Evolutionary conservation across 2,888 invertebrate species (phyloP).

Genomic region (Argynnis bischoffii): DNA sequence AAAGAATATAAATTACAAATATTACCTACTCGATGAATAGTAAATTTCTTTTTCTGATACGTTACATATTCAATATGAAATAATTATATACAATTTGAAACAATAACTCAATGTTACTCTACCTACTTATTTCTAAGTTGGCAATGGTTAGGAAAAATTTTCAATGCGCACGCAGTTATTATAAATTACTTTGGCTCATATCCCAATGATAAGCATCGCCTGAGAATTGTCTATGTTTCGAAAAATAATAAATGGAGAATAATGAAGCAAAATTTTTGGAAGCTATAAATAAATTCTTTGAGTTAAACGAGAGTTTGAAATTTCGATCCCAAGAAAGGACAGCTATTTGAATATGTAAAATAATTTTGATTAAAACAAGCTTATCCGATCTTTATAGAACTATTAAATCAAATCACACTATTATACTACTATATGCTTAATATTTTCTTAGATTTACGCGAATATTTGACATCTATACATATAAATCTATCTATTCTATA

Average conservation of each 20-base stretch:
- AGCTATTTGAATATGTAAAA: too few species aligned
- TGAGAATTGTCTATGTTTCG: constrained; percentile 24
- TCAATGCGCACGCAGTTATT: constrained; percentile 35
- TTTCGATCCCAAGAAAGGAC: too few species aligned
- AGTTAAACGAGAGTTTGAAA: not conserved
- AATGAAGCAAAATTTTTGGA: not conserved
- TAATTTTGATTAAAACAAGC: too few species aligned
- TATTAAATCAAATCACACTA: too few species aligned
- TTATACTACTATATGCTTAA: too few species aligned
- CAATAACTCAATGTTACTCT: constrained; percentile 12
- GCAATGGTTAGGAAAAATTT: constrained; percentile 27
- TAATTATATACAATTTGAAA: constrained; percentile 16
- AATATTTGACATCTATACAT: too few species aligned
- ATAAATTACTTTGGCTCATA: constrained; percentile 38
- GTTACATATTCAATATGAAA: not conserved
- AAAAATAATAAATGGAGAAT: constrained; percentile 24
- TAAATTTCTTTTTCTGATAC: not conserved
- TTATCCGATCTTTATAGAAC: too few species aligned
- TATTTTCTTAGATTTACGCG: too few species aligned
- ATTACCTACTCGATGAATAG: not conserved
- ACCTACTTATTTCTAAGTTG: constrained; percentile 21
- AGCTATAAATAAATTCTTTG: not conserved
- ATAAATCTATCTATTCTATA: too few species aligned
- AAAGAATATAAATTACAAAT: not conserved
- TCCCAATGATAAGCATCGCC: constrained; percentile 36